Base-by-base conservation (phyloP, 2,797 vertebrate genomes). In the Enteromius trimaculatus region DNA sequence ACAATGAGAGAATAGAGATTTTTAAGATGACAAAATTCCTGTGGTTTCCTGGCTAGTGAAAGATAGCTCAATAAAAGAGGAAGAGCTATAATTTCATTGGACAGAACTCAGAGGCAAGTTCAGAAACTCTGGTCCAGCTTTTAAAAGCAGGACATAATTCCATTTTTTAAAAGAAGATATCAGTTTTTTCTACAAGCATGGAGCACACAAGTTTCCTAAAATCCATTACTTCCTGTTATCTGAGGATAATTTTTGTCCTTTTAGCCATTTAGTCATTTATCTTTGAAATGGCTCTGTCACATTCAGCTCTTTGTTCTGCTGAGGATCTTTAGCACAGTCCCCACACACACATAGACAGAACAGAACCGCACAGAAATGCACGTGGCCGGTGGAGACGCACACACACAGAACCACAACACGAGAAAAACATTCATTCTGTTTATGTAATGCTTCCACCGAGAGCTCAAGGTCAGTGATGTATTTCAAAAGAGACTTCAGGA, bases 161-260 rank as follows among this genome's bases (percentile, higher is more conserved):
- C 68, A 37, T 64, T 80, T 42, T 64, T 42, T 13, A 60, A n/a
- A 77, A 39, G 7, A 84, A 76, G 14, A 64, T 39, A 71, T 53
- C 53, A 14, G 39, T 17, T 39, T 58, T 31, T 47, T 66, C 37
- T 66, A 47, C 29, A 68, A 44, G 42, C 47, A 66, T 19, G 39
- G 31, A 44, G 77, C 31, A 71, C 17, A 65, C 11, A 70, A 71
- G 44, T 31, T 39, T 47, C 34, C 64, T 3, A 49, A 70, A 85
- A 87, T 79, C 79, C 79, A 90, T 88, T 84, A 89, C 84, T 87
- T 77, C 34, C 68, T 80, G 77, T 82, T 82, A 87, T 80, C 84
- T 79, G 84, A 82, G 80, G 84, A 86, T 86, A 79, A 79, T 88
- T 85, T 82, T 79, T 82, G 74, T 83, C 72, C 83, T 78, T 60